Evolutionary conservation across 2,797 vertebrate genomes (phyloP).

Genomic region (Chelon labrosus): DNA sequence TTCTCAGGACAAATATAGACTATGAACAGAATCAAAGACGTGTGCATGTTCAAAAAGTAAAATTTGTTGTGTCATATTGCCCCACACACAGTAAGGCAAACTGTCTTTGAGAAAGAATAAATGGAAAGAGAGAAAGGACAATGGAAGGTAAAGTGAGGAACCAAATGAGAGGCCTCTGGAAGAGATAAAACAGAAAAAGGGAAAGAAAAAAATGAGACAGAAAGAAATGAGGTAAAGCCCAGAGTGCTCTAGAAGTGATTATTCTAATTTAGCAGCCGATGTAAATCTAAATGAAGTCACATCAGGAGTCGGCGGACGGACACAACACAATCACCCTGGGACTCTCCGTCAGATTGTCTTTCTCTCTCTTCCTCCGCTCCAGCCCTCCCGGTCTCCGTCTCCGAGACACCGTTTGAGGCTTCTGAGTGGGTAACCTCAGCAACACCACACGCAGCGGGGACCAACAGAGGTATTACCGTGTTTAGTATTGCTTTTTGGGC

Average conservation of each 20-base stretch:
- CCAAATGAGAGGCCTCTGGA: constrained; percentile 14
- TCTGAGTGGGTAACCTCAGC: constrained; percentile 89
- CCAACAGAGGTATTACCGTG: constrained; percentile 76
- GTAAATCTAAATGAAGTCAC: constrained; percentile 98
- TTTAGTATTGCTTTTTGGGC: constrained; percentile 75
- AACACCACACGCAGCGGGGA: constrained; percentile 77
- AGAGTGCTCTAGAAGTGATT: constrained; percentile 94
- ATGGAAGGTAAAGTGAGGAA: neutral
- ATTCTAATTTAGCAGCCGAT: constrained; percentile 98
- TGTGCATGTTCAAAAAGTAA: too few relatives aligned
- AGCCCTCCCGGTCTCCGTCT: constrained; percentile 49
- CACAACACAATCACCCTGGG: constrained; percentile 89
- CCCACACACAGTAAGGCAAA: neutral
- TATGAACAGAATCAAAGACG: too few relatives aligned
- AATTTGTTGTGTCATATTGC: neutral
- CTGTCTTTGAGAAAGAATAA: neutral
- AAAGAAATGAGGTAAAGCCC: constrained; percentile 84
- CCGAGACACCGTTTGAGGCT: constrained; percentile 63
- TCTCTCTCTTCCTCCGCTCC: constrained; percentile 51
- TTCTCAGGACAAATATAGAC: too few relatives aligned
- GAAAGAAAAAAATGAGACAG: constrained; percentile 32
- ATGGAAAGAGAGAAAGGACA: constrained; percentile 8
- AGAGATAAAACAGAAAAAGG: constrained; percentile 20
- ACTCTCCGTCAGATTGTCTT: constrained; percentile 57
- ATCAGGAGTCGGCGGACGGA: constrained; percentile 86